Evolutionary conservation across 2,888 invertebrate genomes (phyloP), one percentile per base, ranked within the genome.

Genomic region (Lepidocyrtinus sp.): DNA sequence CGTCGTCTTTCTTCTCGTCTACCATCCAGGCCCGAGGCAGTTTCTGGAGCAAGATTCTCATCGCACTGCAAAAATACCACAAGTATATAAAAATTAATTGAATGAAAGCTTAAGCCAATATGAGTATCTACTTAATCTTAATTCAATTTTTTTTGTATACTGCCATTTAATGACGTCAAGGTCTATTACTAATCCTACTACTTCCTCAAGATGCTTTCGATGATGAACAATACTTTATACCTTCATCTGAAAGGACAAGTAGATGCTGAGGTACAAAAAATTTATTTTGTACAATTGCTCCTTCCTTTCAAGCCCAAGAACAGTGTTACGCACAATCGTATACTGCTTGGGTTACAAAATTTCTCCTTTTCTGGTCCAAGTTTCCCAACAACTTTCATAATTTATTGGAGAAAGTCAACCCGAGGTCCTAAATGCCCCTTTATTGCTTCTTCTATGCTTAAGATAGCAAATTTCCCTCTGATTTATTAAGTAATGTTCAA

Each of bases 1-100:
- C 98, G 88, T 99, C 98, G 89, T 98, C 98, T 89, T 99, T 99
- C 88, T 97, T 98, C 90, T 99, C 98, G 89, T 99, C 98, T 77
- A 98, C 97, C 88, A 98, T 95, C 98, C 98, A 99, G 1, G 96
- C 94, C 24, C 98, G 92, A 45, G 96, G 96, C 82, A 98, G 91
- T 90, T 98, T 98, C 71, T 95, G 93, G 87, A 98, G 91, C 88
- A 98, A 92, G 88, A 97, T 96, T 88, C 96, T 94, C 97, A 98
- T 98, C 72, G 98, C 98, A 90, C 98, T 96, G 90, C 81, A 92
- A 62, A 72, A 78, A 75, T 79, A 82, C n/a, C n/a, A n/a, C n/a
- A n/a, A 25, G 5, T 59, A 70, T 5, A 5, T n/a, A 61, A 21
- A n/a, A 61, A 61, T 17, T 17, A 9, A 61, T 61, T 17, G n/a